Percentiles rank a stretch among this genome's conserved stretches.
Evolutionary conservation across 2,888 invertebrate genomes (phyloP).

Genomic region (Lissonota sp.): DNA sequence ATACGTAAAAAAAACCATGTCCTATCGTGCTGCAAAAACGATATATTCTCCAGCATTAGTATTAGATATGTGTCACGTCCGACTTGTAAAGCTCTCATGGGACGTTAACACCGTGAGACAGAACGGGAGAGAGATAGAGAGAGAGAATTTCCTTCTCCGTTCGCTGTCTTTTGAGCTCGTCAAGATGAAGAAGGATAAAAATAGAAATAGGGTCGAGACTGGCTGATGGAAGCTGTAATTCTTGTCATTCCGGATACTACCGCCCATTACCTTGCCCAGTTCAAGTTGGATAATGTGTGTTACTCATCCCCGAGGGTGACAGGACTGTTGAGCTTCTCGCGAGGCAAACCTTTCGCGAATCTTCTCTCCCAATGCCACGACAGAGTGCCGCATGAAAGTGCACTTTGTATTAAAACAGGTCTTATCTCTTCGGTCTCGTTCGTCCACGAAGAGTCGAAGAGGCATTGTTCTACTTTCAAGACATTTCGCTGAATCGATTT

Average conservation of each 20-base stretch:
- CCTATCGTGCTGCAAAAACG: too few species aligned
- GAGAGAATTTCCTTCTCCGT: not conserved
- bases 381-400: too few species aligned
- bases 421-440: too few species aligned
- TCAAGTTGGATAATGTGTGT: conserved; percentile 26
- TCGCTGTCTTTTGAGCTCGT: conserved; percentile 18
- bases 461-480: too few species aligned
- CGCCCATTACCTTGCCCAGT: conserved; percentile 18
- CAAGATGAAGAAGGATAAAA: conserved; percentile 4
- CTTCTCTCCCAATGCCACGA: too few species aligned
- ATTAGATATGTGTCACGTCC: not conserved
- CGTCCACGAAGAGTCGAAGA: too few species aligned
- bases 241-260: conserved; percentile 40
- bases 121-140: not conserved
- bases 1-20: too few species aligned
- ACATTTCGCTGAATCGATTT: too few species aligned
- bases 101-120: conserved; percentile 28
- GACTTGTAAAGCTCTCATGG: conserved; percentile 41
- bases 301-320: conserved; percentile 12
- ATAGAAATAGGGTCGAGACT: conserved; percentile 38
- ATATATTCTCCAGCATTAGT: too few species aligned
- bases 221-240: conserved; percentile 38
- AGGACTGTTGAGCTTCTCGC: not conserved
- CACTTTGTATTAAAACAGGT: too few species aligned
- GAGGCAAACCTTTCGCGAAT: too few species aligned